Evolutionary conservation across 1,140 invertebrate genomes (phyloP).

Genomic region (Pseudomyrmex sp.): DNA sequence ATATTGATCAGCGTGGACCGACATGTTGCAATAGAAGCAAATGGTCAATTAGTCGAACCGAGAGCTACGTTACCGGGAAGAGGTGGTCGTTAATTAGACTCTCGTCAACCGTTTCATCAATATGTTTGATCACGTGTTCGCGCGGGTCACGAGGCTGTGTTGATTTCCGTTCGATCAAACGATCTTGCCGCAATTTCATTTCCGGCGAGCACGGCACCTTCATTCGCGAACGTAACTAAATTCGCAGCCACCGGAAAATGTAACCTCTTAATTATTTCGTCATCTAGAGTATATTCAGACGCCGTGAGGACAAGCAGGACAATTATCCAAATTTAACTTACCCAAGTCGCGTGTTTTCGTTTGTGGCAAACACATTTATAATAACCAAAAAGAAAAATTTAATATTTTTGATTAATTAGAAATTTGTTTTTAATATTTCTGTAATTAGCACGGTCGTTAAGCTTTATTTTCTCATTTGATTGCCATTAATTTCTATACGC

Average conservation of each 20-base stretch:
- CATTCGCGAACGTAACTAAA: conserved; percentile 21
- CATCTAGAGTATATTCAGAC: conserved; percentile 3
- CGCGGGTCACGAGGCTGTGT: conserved; percentile 49
- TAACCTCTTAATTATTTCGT: conserved; percentile 43
- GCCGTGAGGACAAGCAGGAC: neutral
- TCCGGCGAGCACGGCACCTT: conserved; percentile 4
- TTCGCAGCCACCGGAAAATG: conserved; percentile 36
- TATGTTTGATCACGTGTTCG: conserved; percentile 67
- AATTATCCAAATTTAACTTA: conserved; percentile 22
- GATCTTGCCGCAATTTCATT: conserved; percentile 53
- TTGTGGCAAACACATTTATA: too few relatives aligned
- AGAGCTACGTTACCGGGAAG: conserved; percentile 49
- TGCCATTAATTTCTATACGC: conserved; percentile 40
- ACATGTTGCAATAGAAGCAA: conserved; percentile 68
- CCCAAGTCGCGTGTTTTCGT: neutral
- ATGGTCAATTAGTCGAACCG: conserved; percentile 73
- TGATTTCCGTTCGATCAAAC: conserved; percentile 59
- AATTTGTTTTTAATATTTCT: too few relatives aligned
- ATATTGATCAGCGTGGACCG: conserved; percentile 74
- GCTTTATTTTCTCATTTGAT: conserved; percentile 7
- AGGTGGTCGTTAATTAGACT: conserved; percentile 69
- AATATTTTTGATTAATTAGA: too few relatives aligned
- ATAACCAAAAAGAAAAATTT: too few relatives aligned
- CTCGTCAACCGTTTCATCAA: conserved; percentile 64
- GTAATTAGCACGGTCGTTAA: too few relatives aligned